Conservation (phyloP, 2,888 invertebrate genomes). For the Pycnomerus fuliginosus region DNA sequence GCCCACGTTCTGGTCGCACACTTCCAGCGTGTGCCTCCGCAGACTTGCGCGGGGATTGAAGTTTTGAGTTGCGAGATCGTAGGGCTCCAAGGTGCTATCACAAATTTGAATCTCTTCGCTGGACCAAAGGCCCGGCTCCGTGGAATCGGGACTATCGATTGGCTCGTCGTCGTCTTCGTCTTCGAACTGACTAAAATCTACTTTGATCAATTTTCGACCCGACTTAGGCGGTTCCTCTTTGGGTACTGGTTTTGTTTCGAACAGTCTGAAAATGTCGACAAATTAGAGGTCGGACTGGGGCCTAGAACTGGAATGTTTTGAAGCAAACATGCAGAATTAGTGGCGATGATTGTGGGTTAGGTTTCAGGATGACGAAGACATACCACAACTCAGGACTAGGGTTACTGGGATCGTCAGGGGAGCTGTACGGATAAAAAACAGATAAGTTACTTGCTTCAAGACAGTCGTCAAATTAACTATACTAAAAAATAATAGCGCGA, state of each 20-base stretch:
- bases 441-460: no score
- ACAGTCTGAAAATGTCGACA: slow-evolving; percentile 13
- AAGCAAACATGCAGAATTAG: not conserved
- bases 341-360: no score
- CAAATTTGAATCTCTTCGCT: slow-evolving; percentile 80
- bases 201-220: slow-evolving; percentile 74
- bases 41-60: slow-evolving; percentile 68
- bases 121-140: slow-evolving; percentile 52
- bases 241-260: slow-evolving; percentile 21
- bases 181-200: slow-evolving; percentile 74
- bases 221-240: slow-evolving; percentile 30
- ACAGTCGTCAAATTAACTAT: no score
- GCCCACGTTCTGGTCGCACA: slow-evolving; percentile 43
- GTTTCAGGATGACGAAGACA: no score
- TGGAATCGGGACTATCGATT: slow-evolving; percentile 43
- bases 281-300: no score
- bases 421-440: no score
- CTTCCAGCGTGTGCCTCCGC: slow-evolving; percentile 68
- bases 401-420: no score
- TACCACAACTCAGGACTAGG: no score
- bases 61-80: slow-evolving; percentile 78
- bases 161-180: slow-evolving; percentile 49
- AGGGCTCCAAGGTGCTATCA: slow-evolving; percentile 75
- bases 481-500: no score
- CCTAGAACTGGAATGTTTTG: no score